Evolutionary conservation across 2,888 invertebrate species (phyloP).

Genomic region (Nipponacmea schrenckii): DNA sequence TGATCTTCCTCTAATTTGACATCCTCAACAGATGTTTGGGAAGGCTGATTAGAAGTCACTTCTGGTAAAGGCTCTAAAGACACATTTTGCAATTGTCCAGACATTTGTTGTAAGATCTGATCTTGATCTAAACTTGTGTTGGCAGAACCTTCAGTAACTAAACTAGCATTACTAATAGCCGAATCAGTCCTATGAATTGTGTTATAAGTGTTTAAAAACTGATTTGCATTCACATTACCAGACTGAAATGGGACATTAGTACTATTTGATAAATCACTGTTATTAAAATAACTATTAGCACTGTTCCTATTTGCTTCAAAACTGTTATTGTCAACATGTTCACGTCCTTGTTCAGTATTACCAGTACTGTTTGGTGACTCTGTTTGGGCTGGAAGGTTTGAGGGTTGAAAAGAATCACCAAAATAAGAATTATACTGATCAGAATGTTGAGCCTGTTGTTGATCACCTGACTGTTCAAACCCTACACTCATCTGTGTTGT

Average conservation of each 20-base stretch:
- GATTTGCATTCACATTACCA: neutral
- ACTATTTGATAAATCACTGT: neutral
- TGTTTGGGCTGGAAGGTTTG: neutral
- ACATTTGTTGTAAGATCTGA: neutral
- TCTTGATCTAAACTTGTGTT: neutral
- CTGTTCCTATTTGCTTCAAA: neutral
- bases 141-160: conserved; percentile 23
- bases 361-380: neutral
- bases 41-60: neutral
- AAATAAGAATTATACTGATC: conserved; percentile 12
- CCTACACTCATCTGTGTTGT: conserved; percentile 5
- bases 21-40: neutral
- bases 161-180: conserved; percentile 38
- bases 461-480: neutral
- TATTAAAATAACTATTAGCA: conserved; percentile 1
- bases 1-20: conserved; percentile 25
- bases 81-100: neutral
- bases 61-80: neutral
- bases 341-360: conserved; percentile 7
- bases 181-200: conserved; percentile 29
- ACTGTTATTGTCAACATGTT: neutral
- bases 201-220: neutral
- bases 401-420: neutral
- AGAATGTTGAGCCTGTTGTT: conserved; percentile 5
- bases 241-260: neutral